Evolutionary conservation across 2,888 invertebrate species (phyloP), one percentile per base, ranked within the genome.

Genomic region (Liposcelis brunnea): DNA sequence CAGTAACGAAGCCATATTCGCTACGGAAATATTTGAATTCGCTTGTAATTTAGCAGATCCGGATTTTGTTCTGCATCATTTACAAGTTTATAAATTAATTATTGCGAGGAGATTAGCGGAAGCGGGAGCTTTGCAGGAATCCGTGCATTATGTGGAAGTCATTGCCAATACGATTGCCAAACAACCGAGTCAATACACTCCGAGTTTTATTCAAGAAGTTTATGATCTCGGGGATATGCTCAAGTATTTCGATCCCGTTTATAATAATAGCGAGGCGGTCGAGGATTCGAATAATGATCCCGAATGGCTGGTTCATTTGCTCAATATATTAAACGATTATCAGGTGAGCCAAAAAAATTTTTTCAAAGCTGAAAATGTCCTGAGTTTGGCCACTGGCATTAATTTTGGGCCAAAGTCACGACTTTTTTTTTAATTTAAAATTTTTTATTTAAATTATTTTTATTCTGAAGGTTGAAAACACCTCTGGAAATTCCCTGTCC

Each of bases 1-100:
- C 34, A 76, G 73, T 45, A 80, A 80, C 59, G 80, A 81, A 59
- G 86, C 91, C 16, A 80, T 94, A 49, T 85, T 93, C 67, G 82
- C 91, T 65, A 94, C 94, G 0, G 93, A 94, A 67, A 80, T 94
- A 49, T 94, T 90, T 62, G 94, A 94, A 64, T 95, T 90, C 61
- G 93, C 91, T 3, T 72, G 83, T 51, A 77, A 81, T 48, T 69
- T 94, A 43, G 80, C 77, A 52, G 80, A 80, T 58, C 72, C 76
- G 16, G 71, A 74, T 45, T 85, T 79, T 59, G 71, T 73, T 38
- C 70, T 91, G 48, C 68, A 75, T 1, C 78, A 82, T 56, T 72
- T 86, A 55, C 82, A 81, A 72, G 71, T 76, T 45, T 90, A 84
- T 66, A 93, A 93, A 69, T 77, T 80, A 59, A 59, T 90, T 51